A percentile compares a stretch with the other conserved stretches of the same genome.
phyloP scores from a whole-genome alignment of 2,888 invertebrate species.

The Ormia ochracea region DNA sequence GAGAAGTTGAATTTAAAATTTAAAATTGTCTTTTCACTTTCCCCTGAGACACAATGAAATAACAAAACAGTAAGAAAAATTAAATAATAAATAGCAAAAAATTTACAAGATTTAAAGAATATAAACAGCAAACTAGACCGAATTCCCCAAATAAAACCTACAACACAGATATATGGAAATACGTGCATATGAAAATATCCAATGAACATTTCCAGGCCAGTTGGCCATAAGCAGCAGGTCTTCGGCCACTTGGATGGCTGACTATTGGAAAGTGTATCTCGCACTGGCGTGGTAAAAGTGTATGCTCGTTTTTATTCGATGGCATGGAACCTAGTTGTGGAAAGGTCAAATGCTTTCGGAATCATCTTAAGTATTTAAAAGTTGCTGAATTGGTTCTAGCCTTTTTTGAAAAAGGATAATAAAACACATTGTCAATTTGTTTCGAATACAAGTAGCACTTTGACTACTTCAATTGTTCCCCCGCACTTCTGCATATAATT shows the following conservation, averaged over 20 bases:
- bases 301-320: too few relatives aligned
- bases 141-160: constrained; percentile 41
- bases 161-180: background rate
- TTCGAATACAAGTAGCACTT: too few relatives aligned
- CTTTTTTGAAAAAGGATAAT: too few relatives aligned
- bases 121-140: constrained; percentile 46
- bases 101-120: constrained; percentile 34
- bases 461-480: too few relatives aligned
- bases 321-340: too few relatives aligned
- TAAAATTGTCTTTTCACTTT: constrained; percentile 54
- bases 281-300: too few relatives aligned
- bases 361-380: too few relatives aligned
- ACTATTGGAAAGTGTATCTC: too few relatives aligned
- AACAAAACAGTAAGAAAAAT: background rate
- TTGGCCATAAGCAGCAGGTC: background rate
- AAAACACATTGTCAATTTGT: too few relatives aligned
- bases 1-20: constrained; percentile 46
- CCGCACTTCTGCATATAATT: too few relatives aligned
- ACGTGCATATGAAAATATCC: background rate
- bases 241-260: background rate
- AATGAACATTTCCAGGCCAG: background rate
- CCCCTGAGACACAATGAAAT: constrained; percentile 48
- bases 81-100: background rate
- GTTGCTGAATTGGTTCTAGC: too few relatives aligned
- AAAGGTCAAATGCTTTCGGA: too few relatives aligned